Evolutionary conservation across 2,797 vertebrate genomes (phyloP), one percentile per base, ranked within the genome.

Genomic region (Coluber constrictor): DNA sequence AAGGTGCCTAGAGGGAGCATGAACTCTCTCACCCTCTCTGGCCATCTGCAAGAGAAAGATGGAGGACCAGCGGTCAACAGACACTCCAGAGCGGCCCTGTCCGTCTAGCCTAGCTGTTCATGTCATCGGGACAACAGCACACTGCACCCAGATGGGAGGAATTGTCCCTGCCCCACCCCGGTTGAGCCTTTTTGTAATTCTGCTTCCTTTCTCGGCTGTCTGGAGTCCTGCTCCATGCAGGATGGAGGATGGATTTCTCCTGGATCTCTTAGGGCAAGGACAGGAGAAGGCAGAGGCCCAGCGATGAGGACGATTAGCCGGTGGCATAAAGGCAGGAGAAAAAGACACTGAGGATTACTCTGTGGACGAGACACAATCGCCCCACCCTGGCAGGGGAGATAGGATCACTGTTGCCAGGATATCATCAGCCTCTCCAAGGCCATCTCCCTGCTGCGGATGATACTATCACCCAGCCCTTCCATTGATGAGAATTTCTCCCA

Each of bases 361-460:
- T 47, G 86, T 88, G 83, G 55, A 83, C 79, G 27, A 91, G 92
- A 88, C 90, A 61, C 90, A 88, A 51, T 88, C 79, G 43, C 90
- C 90, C 92, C 90, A 55, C 55, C 90, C 55, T 88, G 86, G 90
- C 90, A 27, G 83, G 37, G 86, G 92, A 91, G 92, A 93, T 91
- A 91, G 92, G 86, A 93, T 93, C 90, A 10, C 15, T 66, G 60
- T 86, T 16, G 86, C 86, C 92, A 88, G 86, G 92, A 91, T 93
- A 91, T 93, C 61, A 93, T 91, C 92, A 61, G 92, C 27, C 89
- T 86, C 92, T 93, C 92, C 55, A 88, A 12, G 90, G 90, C 63
- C 90, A 43, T 37, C 92, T 93, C 63, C 63, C 92, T 91, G 86
- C 86, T 43, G 55, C 43, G 66, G 90, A 66, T 12, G 90, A 93